Evolutionary conservation across 2,113 vertebrate species (phyloP).

Genomic region (Cromileptes altivelis): DNA sequence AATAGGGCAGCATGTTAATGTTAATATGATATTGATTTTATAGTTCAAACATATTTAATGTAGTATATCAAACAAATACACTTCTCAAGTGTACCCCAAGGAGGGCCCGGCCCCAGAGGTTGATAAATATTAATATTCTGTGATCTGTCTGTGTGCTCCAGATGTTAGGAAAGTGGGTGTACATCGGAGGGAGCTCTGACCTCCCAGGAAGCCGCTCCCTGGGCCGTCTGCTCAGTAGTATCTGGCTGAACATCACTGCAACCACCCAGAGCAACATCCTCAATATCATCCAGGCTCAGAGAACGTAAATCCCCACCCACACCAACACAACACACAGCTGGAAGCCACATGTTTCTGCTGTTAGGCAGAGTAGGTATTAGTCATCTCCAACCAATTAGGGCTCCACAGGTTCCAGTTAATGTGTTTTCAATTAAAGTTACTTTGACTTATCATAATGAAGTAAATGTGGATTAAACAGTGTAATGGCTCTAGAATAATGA

Average conservation of each 20-base stretch:
- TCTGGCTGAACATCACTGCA: constrained; percentile 55
- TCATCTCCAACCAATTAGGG: background rate
- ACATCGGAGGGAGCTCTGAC: constrained; percentile 71
- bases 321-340: background rate
- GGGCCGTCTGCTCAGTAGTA: constrained; percentile 52
- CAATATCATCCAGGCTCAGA: constrained; percentile 68
- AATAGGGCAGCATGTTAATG: background rate
- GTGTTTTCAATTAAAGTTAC: too few species aligned
- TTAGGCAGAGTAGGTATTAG: background rate
- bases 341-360: background rate
- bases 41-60: background rate
- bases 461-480: too few species aligned
- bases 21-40: background rate
- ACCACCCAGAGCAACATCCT: constrained; percentile 63
- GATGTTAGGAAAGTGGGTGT: constrained; percentile 74
- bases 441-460: too few species aligned
- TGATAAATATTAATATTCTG: background rate
- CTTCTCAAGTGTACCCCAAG: background rate
- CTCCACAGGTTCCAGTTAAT: background rate
- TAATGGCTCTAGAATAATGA: too few species aligned
- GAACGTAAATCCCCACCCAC: constrained; percentile 52
- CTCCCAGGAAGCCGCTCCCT: constrained; percentile 75
- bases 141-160: constrained; percentile 32
- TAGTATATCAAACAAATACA: background rate
- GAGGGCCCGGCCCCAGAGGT: background rate